A percentile compares a stretch with the other conserved stretches of the same genome.
Conservation (phyloP, 2,113 vertebrate genomes). For the Electrona antarctica region DNA sequence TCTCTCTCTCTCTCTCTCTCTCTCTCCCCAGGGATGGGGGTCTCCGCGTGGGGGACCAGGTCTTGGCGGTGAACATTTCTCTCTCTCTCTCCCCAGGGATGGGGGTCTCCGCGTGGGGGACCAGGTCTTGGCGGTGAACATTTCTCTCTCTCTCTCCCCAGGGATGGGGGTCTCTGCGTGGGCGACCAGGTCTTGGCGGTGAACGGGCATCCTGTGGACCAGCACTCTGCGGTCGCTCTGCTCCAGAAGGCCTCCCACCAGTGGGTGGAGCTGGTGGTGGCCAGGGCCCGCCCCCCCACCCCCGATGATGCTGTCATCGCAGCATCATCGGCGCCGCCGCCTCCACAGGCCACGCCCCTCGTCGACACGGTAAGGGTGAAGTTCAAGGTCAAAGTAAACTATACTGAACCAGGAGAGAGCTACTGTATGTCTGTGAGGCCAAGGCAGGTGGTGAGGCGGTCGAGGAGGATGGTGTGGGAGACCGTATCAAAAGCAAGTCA, state of each 20-base stretch:
- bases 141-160: too few relatives aligned
- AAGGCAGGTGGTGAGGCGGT: too few relatives aligned
- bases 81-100: slow-evolving; percentile 82
- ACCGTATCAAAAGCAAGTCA: too few relatives aligned
- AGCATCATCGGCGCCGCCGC: neutral
- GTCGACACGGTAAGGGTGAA: slow-evolving; percentile 43
- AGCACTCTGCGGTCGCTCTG: slow-evolving; percentile 88
- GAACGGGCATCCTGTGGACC: slow-evolving; percentile 88
- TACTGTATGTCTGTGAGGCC: too few relatives aligned
- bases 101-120: slow-evolving; percentile 90
- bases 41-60: slow-evolving; percentile 87
- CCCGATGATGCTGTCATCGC: too few relatives aligned
- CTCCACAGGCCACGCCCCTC: slow-evolving; percentile 1
- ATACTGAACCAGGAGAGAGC: too few relatives aligned
- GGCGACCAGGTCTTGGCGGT: slow-evolving; percentile 95
- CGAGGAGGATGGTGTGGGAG: too few relatives aligned
- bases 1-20: too few relatives aligned
- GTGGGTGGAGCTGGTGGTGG: slow-evolving; percentile 86
- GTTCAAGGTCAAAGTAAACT: too few relatives aligned
- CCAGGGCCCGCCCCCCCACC: slow-evolving; percentile 72
- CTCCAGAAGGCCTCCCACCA: slow-evolving; percentile 87
- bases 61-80: slow-evolving; percentile 94
- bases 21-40: neutral
- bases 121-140: slow-evolving; percentile 94
- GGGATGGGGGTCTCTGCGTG: slow-evolving; percentile 90